A percentile compares a stretch with the other conserved stretches of the same genome.
Conservation (phyloP, 2,113 vertebrate genomes). For the Myrmecobius fasciatus region DNA sequence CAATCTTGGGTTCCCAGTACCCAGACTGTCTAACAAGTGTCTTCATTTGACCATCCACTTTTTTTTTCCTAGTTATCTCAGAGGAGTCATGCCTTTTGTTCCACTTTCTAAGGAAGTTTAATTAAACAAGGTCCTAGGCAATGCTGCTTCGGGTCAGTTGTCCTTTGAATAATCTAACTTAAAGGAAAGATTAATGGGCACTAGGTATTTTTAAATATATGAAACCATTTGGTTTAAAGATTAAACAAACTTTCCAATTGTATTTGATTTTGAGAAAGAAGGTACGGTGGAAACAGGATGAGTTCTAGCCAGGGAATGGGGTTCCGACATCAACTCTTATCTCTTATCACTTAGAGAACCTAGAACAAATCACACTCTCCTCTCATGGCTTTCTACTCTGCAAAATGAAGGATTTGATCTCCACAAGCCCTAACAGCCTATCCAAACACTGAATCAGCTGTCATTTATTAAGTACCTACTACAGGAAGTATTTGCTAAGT, state of each 20-base stretch:
- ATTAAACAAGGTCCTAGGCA: not conserved
- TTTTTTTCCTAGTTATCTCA: not conserved
- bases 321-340: not conserved
- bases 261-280: not conserved
- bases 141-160: not conserved
- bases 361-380: not conserved
- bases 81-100: not conserved
- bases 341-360: not conserved
- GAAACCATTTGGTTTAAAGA: not conserved
- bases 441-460: not conserved
- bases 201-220: not conserved
- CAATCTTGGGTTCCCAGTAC: not conserved
- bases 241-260: not conserved
- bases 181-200: not conserved
- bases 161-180: not conserved
- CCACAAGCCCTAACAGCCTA: not conserved
- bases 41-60: not conserved
- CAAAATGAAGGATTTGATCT: not conserved
- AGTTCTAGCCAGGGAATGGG: not conserved
- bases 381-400: not conserved
- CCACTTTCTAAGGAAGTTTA: not conserved
- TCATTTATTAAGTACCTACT: conserved; percentile 2
- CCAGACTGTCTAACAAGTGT: not conserved
- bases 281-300: not conserved
- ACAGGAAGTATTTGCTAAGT: not conserved